phyloP scores from a whole-genome alignment of 2,797 vertebrate species.

The Coreius guichenoti region DNA sequence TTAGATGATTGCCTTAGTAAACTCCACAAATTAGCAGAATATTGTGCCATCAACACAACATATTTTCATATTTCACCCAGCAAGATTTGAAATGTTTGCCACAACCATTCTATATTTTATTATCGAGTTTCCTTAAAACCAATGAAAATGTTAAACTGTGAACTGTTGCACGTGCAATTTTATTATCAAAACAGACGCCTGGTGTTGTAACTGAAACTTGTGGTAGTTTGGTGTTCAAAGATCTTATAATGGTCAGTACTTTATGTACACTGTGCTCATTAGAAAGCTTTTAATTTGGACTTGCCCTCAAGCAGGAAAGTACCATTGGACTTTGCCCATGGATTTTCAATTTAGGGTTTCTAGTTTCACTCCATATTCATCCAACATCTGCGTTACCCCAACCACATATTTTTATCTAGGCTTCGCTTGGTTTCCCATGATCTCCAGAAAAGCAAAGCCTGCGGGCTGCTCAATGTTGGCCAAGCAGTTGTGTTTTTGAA shows the following conservation, averaged over 20 bases:
- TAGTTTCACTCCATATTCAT: slow-evolving; percentile 38
- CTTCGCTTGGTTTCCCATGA: slow-evolving; percentile 52
- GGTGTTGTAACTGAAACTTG: slow-evolving; percentile 17
- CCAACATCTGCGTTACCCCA: slow-evolving; percentile 52
- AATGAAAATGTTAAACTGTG: not conserved
- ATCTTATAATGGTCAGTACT: slow-evolving; percentile 20
- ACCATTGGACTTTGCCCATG: slow-evolving; percentile 7
- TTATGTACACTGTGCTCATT: not conserved
- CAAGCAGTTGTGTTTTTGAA: slow-evolving; percentile 50
- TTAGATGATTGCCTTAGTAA: not conserved
- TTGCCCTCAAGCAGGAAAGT: slow-evolving; percentile 21
- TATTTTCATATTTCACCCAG: not conserved
- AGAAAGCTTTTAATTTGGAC: slow-evolving; percentile 34
- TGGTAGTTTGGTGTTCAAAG: not conserved
- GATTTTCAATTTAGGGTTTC: slow-evolving; percentile 27
- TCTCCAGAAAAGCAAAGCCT: slow-evolving; percentile 42
- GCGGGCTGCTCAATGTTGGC: slow-evolving; percentile 59
- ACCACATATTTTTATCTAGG: slow-evolving; percentile 54
- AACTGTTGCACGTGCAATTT: slow-evolving; percentile 14
- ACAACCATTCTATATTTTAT: not conserved
- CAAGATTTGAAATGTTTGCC: not conserved
- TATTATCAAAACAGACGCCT: slow-evolving; percentile 18
- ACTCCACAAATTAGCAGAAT: not conserved
- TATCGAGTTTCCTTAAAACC: not conserved
- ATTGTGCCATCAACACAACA: not conserved